Base-by-base conservation (phyloP, 2,888 invertebrate species). In the Helleia helle region DNA sequence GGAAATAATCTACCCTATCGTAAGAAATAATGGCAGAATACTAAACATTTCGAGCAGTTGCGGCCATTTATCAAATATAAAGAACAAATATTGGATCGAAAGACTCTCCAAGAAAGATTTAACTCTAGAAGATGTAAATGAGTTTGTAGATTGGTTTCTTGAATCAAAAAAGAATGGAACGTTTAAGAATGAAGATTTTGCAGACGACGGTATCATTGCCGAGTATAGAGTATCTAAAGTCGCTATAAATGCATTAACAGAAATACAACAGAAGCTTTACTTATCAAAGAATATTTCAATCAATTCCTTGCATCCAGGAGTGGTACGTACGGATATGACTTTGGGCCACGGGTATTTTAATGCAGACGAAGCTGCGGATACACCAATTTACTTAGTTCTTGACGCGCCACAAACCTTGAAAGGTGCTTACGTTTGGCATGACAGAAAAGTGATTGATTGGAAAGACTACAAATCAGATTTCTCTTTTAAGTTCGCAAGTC, bases 281-380 rank as follows among this genome's bases (percentile, higher is more conserved):
- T 63, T 65, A 6, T 74, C 81, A 0, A 84, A 87, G 41, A 88
- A 90, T 42, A 86, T 93, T 22, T 52, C 51, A 0, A 64, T 80
- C 0, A 93, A 92, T 64, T 76, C 88, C 4, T 87, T 90, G 55
- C 89, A 91, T 63, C 93, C 93, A 4, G 94, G 93, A 0, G 87
- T 90, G 51, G 93, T 93, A 0, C 87, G 87, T 46, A 94, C 94
- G 0, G 92, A 93, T 54, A 91, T 94, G 92, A 88, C 89, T 0
- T 79, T 76, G 26, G 86, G 88, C 13, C 85, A 81, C 48, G 93
- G 91, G 0, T 65, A 74, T 36, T 70, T 85, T 28, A 86, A 79
- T 1, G 62, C 81, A 3, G 90, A 89, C 12, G 68, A 85, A 56
- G 87, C 87, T 5, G 89, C 90, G 0, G 71, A 73, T 43, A 86